phyloP scores from a whole-genome alignment of 2,888 invertebrate genomes.

The Bombylius major region DNA sequence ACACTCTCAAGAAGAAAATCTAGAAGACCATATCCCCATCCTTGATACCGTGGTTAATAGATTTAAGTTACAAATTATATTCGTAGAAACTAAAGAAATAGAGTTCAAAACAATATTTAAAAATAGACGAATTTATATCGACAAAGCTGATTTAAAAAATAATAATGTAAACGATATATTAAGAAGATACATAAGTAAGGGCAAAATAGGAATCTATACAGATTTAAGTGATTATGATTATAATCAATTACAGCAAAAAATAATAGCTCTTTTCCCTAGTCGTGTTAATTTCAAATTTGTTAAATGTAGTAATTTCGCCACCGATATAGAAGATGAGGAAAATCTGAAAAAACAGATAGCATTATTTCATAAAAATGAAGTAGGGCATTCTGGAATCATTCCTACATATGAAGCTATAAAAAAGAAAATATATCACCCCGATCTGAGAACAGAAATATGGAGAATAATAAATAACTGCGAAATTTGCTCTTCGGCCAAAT shows the following conservation, averaged over 20 bases:
- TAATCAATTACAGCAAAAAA: slow-evolving; percentile 1
- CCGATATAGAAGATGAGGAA: slow-evolving; percentile 10
- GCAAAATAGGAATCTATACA: slow-evolving; percentile 5
- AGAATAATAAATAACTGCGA: slow-evolving; percentile 1
- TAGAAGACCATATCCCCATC: slow-evolving; percentile 11
- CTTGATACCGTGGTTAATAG: slow-evolving; percentile 13
- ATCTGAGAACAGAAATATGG: slow-evolving; percentile 2
- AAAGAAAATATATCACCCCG: slow-evolving; percentile 12
- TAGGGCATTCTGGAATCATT: slow-evolving; percentile 11
- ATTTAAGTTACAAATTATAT: slow-evolving; percentile 5
- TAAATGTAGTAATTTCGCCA: slow-evolving; percentile 12
- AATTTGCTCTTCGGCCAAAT: slow-evolving; percentile 7
- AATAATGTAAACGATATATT: not conserved
- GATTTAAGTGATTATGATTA: slow-evolving; percentile 6
- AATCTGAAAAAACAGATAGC: slow-evolving; percentile 8
- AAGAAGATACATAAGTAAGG: not conserved
- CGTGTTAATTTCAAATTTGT: slow-evolving; percentile 1
- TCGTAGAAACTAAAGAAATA: not conserved
- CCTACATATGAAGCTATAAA: slow-evolving; percentile 11
- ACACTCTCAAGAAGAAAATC: slow-evolving; percentile 13
- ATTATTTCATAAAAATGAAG: slow-evolving; percentile 10
- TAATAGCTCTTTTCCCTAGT: not conserved
- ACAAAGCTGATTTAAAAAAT: not conserved
- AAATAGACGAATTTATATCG: slow-evolving; percentile 1
- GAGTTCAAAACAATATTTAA: not conserved